phyloP scores from a whole-genome alignment of 2,888 invertebrate genomes.

The Lithophane semibrunnea region DNA sequence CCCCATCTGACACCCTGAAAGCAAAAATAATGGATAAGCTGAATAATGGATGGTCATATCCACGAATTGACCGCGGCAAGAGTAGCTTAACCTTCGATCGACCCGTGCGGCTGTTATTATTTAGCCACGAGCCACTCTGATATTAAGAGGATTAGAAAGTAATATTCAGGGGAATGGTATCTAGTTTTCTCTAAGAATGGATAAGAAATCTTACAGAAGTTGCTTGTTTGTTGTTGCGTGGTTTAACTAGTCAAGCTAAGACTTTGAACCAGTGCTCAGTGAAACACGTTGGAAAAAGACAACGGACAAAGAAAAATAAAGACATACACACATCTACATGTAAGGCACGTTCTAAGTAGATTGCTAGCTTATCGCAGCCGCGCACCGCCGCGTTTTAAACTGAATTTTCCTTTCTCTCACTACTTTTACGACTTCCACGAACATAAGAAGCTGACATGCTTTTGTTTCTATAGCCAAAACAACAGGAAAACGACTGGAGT shows the following conservation, averaged over 20 bases:
- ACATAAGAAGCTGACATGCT: slow-evolving; percentile 43
- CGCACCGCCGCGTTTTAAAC: slow-evolving; percentile 17
- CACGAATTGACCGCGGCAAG: no score
- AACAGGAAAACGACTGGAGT: slow-evolving; percentile 39
- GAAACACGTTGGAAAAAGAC: slow-evolving; percentile 5
- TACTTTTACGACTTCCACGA: slow-evolving; percentile 56
- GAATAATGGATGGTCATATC: no score
- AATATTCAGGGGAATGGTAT: background rate
- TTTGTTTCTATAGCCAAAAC: slow-evolving; percentile 22
- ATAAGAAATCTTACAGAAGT: background rate
- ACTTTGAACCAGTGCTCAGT: background rate
- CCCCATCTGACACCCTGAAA: no score
- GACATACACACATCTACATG: slow-evolving; percentile 8
- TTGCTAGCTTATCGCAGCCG: slow-evolving; percentile 28
- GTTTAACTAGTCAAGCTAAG: background rate
- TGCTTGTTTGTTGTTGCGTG: no score
- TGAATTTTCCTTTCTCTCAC: slow-evolving; percentile 51
- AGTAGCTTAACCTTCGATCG: no score
- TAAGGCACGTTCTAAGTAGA: slow-evolving; percentile 27
- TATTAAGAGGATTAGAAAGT: background rate
- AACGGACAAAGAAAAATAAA: background rate
- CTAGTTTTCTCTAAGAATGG: background rate
- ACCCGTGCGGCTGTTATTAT: no score
- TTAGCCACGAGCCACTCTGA: background rate
- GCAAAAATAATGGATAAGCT: no score